Base-by-base conservation (phyloP, 1,140 invertebrate genomes). In the Sycophaga agraensis region DNA sequence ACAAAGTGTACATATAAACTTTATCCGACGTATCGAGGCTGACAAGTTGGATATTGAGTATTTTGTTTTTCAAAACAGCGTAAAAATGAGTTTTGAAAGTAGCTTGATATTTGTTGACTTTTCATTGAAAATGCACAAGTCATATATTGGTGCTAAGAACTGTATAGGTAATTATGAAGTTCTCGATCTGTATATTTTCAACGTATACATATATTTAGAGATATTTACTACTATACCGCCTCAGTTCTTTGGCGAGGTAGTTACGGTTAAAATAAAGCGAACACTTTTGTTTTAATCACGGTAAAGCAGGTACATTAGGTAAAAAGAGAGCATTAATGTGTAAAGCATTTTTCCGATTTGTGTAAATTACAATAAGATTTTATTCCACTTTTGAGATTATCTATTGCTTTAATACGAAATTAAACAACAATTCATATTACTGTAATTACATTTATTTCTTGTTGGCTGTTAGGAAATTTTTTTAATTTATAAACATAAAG, bases 371-470 rank as follows among this genome's bases (percentile, higher is more conserved):
- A 26, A 28, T 14, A 26, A 58, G 12, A 22, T 51, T 35, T 37
- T 43, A 31, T 51, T 53, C 46, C 49, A 54, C 49, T 54, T 53
- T 64, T 59, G 16, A 54, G 53, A 59, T 53, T 24, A 59, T n/a
- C n/a, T n/a, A 51, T 66, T 19, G 7, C 58, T 63, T 43, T 48
- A 39, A 57, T 58, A 66, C 26, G 22, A 40, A 45, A 59, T 56
- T 62, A 59, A 45, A 63, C 16, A n/a, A 17, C n/a, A n/a, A 43
- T 9, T 16, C 28, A 26, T 59, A 64, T 58, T 66, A n/a, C n/a
- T n/a, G n/a, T 66, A 48, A 66, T 70, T 66, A 67, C 45, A 62
- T 59, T 69, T 70, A 69, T 55, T 70, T 66, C 55, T 70, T 72
- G 68, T 69, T 71, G 62, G 62, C 64, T 67, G 67, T 73, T 70